Evolutionary conservation across 2,113 vertebrate species (phyloP).

Genomic region (Hoplias malabaricus): DNA sequence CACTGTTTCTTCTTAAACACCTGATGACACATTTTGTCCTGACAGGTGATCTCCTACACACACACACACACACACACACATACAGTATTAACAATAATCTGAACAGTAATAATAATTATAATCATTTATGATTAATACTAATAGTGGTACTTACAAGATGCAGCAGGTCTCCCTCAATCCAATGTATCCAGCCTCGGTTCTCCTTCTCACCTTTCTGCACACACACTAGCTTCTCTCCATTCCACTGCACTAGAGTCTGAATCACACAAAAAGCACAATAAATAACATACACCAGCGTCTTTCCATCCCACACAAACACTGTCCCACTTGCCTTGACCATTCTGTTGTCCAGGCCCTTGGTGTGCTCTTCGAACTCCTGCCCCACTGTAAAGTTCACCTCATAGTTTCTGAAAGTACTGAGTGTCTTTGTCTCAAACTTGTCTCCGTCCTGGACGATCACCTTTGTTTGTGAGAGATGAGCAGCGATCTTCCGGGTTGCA

Average conservation of each 20-base stretch:
- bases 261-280: constrained; percentile 4
- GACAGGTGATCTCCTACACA: constrained; percentile 81
- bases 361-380: constrained; percentile 89
- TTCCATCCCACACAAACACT: not conserved
- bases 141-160: constrained; percentile 79
- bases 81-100: not conserved
- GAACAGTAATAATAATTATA: not conserved
- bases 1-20: constrained; percentile 83
- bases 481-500: constrained; percentile 91
- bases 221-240: constrained; percentile 86
- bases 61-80: not conserved
- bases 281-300: not conserved
- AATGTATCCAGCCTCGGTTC: constrained; percentile 93
- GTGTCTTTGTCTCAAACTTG: constrained; percentile 87
- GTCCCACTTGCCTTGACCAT: constrained; percentile 77
- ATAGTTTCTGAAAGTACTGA: constrained; percentile 94
- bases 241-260: constrained; percentile 87
- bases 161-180: constrained; percentile 89
- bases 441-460: constrained; percentile 86
- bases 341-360: constrained; percentile 87
- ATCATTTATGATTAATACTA: not conserved
- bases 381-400: constrained; percentile 85
- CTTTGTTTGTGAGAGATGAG: constrained; percentile 87
- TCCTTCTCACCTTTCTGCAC: constrained; percentile 94
- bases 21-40: constrained; percentile 88